A percentile compares a stretch with the other conserved stretches of the same genome.
phyloP scores from a whole-genome alignment of 2,113 vertebrate species.

The Gymnarchus niloticus region DNA sequence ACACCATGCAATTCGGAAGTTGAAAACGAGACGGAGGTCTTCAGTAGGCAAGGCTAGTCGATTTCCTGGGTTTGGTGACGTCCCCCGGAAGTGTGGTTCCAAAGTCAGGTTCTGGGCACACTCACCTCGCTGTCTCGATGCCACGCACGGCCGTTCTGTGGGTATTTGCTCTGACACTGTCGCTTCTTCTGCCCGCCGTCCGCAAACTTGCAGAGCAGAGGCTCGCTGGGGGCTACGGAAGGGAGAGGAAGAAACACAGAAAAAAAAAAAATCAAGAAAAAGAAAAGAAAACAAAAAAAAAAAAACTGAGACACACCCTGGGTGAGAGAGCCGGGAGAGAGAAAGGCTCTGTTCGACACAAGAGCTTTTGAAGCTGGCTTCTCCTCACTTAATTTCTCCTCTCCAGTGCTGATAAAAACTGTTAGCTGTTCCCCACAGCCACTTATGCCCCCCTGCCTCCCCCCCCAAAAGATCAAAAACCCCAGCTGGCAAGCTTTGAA shows the following conservation, averaged over 20 bases:
- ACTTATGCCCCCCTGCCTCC: conserved; percentile 53
- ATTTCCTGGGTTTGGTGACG: not conserved
- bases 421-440: conserved; percentile 20
- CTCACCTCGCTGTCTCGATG: conserved; percentile 95
- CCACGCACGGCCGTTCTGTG: conserved; percentile 93
- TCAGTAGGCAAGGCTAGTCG: not conserved
- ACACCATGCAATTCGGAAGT: no score
- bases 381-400: conserved; percentile 21
- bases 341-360: conserved; percentile 54
- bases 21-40: no score
- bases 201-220: conserved; percentile 97
- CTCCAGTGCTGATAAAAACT: conserved; percentile 48
- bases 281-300: not conserved
- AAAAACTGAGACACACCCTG: conserved; percentile 35
- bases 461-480: conserved; percentile 54
- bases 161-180: conserved; percentile 96
- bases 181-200: conserved; percentile 96
- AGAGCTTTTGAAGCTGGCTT: conserved; percentile 62
- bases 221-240: conserved; percentile 84
- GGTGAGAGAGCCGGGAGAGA: conserved; percentile 39
- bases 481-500: conserved; percentile 68
- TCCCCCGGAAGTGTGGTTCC: not conserved
- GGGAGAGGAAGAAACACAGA: not conserved
- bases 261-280: not conserved
- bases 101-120: not conserved